Base-by-base conservation (phyloP, 1,140 invertebrate genomes). In the Papilio polytes region DNA sequence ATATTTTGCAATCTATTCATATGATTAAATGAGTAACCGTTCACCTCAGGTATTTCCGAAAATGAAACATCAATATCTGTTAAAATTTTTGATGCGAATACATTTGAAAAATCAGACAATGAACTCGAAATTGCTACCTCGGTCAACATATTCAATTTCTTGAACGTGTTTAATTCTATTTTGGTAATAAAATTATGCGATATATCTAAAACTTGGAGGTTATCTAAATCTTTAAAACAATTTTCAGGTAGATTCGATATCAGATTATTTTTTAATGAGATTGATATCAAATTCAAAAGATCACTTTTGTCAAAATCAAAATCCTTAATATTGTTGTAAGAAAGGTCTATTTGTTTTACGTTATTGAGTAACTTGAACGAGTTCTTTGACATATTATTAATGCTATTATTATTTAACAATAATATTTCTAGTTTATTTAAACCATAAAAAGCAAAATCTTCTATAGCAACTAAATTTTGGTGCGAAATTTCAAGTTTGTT, bases 21-120 rank as follows among this genome's bases (percentile, higher is more conserved):
- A 22, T 85, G 84, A n/a, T 80, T 84, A 80, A 93, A 91, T 18
- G 92, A 91, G 20, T 80, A 81, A 82, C 92, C 92, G 72, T 81
- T 82, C 9, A 92, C 79, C 12, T 78, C 12, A 31, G 81, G 85
- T 44, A 93, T 48, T 10, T 82, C 78, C 20, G 84, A 87, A 41
- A 63, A 74, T 15, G 90, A 90, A 26, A 91, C 82, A 84, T 91
- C 92, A 18, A 93, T 82, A 63, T 46, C 78, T n/a, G 87, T 86
- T 48, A 91, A 74, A 51, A 82, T 82, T 74, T 74, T 80, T 13
- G 90, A 82, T 8, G 88, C 80, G 74, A 93, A 92, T 53, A 85
- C 87, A 70, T 84, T 81, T 53, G 85, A 80, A 74, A 86, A 74
- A 77, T 91, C 81, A 8, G 59, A 56, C 6, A 93, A 78, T 31